Base-by-base conservation (phyloP, 2,113 vertebrate species). In the Megaceryle torquata region DNA sequence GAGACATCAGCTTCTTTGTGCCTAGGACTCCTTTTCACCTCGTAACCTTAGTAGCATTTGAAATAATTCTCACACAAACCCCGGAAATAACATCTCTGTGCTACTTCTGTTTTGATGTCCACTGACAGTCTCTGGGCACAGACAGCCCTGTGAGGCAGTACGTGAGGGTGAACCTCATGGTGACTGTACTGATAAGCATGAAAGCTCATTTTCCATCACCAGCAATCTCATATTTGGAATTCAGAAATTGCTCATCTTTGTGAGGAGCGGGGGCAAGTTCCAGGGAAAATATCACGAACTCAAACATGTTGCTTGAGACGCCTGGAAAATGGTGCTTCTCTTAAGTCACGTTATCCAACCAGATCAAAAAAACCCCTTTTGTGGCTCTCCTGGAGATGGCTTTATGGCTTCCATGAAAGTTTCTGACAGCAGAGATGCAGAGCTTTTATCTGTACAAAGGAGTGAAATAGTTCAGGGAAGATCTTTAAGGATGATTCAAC, bases 241-340 rank as follows among this genome's bases (percentile, higher is more conserved):
- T 91, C 72, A 93, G 76, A 96, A 96, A 75, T 82, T 96, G 72
- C 71, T 96, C 83, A 82, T 95, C 76, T 86, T 65, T 39, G 28
- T 78, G 67, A 81, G 37, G 77, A 86, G 88, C 1, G 1, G 21
- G 81, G 86, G 60, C 60, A 86, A 64, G 64, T 88, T 95, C 77
- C 72, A 78, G 86, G 88, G 86, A 81, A 59, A 86, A 68, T 86
- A 81, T 71, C 69, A 54, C 2, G 0, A 90, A 78, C 76, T 91
- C 71, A 81, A 33, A 88, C 7, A 3, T 50, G 46, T 83, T 95
- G 78, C 85, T 87, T 64, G 70, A 93, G 85, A 90, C 7, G 3
- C 80, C 69, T 86, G 68, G 68, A 35, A 88, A 70, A 48, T 60
- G 60, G 21, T 15, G 35, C 65, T 89, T 95, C 82, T 92, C 84